phyloP scores from a whole-genome alignment of 2,888 invertebrate species.

The Germaria angustata region DNA sequence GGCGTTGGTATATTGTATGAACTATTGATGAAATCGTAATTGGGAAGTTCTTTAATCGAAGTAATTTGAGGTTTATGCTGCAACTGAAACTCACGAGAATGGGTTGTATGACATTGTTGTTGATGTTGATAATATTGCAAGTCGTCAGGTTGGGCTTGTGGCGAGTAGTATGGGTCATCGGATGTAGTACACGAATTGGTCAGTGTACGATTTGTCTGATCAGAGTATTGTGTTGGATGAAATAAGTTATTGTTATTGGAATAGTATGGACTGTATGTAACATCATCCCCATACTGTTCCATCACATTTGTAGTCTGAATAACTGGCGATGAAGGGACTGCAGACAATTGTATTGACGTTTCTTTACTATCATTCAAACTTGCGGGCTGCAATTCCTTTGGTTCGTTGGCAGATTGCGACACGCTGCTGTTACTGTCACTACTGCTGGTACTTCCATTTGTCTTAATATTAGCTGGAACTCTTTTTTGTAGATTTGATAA shows the following conservation, averaged over 20 bases:
- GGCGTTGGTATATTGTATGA: conserved; percentile 39
- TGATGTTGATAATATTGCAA: conserved; percentile 47
- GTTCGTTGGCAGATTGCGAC: conserved; percentile 37
- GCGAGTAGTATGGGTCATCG: conserved; percentile 23
- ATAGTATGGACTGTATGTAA: conserved; percentile 71
- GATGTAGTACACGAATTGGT: conserved; percentile 25
- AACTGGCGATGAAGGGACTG: conserved; percentile 72
- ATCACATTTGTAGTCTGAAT: conserved; percentile 69
- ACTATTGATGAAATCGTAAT: conserved; percentile 38
- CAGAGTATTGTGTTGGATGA: conserved; percentile 39
- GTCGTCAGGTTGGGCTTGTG: conserved; percentile 5
- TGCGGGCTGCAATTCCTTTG: conserved; percentile 71
- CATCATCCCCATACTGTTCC: conserved; percentile 69
- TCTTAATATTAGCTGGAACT: conserved; percentile 52
- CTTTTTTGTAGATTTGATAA: conserved; percentile 72
- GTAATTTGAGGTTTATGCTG: conserved; percentile 39
- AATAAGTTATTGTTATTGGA: conserved; percentile 69
- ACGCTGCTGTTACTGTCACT: conserved; percentile 24
- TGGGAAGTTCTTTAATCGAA: conserved; percentile 41
- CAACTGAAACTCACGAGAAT: conserved; percentile 47
- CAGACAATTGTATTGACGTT: conserved; percentile 69
- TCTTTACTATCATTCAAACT: conserved; percentile 66
- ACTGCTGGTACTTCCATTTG: conserved; percentile 31
- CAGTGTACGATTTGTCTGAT: conserved; percentile 15
- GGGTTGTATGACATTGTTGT: conserved; percentile 24